Evolutionary conservation across 2,797 vertebrate genomes (phyloP).

Genomic region (Sebastes kiyomatsui): DNA sequence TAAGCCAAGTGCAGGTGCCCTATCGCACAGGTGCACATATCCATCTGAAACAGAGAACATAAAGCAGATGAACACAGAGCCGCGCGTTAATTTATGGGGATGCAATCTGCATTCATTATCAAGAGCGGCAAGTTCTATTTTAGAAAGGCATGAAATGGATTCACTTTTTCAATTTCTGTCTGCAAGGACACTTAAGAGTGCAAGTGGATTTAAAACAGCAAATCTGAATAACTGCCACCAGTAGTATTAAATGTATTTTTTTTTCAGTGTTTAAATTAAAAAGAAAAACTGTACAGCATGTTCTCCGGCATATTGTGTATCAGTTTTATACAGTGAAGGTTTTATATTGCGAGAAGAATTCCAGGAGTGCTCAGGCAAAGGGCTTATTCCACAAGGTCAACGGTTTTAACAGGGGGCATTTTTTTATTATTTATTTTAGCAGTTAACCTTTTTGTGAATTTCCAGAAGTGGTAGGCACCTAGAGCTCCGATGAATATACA

Average conservation of each 20-base stretch:
- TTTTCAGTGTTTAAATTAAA: constrained; percentile 26
- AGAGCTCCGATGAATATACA: constrained; percentile 86
- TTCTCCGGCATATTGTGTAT: constrained; percentile 34
- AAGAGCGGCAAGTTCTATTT: constrained; percentile 63
- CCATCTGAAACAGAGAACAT: constrained; percentile 80
- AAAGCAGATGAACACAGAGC: constrained; percentile 78
- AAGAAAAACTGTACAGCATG: background rate
- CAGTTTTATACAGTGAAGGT: constrained; percentile 49
- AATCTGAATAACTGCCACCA: constrained; percentile 32
- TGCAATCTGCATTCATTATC: constrained; percentile 81
- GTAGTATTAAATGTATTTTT: constrained; percentile 2
- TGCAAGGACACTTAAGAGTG: constrained; percentile 55
- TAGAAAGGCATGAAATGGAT: constrained; percentile 60
- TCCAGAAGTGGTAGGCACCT: constrained; percentile 84
- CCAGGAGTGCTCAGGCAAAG: constrained; percentile 66
- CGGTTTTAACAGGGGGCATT: constrained; percentile 81
- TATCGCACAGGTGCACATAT: constrained; percentile 76
- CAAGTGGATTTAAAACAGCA: constrained; percentile 31
- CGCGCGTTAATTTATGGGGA: constrained; percentile 70
- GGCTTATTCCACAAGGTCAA: constrained; percentile 84
- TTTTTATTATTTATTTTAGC: constrained; percentile 88
- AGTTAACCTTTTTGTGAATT: constrained; percentile 87
- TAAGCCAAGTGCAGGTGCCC: constrained; percentile 82
- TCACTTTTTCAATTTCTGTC: constrained; percentile 56
- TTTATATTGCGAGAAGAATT: constrained; percentile 59